phyloP scores from a whole-genome alignment of 2,113 vertebrate species.

The Anguilla japonica region DNA sequence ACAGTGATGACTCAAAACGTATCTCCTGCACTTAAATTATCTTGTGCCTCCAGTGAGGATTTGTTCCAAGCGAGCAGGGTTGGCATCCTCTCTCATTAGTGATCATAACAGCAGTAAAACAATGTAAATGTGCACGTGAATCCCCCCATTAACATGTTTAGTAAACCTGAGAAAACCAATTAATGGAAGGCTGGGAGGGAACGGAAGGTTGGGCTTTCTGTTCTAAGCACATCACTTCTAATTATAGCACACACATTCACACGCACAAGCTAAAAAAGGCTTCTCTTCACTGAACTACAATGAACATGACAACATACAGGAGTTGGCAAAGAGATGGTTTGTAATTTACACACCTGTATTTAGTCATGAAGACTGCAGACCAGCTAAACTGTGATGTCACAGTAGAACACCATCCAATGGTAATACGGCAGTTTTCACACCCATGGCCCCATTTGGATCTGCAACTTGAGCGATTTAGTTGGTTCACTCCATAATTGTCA shows the following conservation, averaged over 20 bases:
- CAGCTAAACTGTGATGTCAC: too few species aligned
- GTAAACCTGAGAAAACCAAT: neutral
- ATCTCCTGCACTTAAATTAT: neutral
- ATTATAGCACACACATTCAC: too few species aligned
- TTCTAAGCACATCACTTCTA: neutral
- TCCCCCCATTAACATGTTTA: neutral
- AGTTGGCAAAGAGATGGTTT: too few species aligned
- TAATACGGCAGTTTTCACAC: too few species aligned
- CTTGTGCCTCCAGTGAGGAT: neutral
- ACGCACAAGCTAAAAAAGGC: too few species aligned
- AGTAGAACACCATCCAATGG: too few species aligned
- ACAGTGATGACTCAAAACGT: neutral
- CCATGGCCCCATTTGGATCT: neutral
- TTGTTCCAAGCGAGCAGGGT: too few species aligned
- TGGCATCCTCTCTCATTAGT: neutral
- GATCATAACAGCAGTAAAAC: neutral
- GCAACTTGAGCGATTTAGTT: neutral
- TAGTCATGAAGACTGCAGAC: too few species aligned
- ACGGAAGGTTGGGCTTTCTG: neutral
- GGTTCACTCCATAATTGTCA: neutral
- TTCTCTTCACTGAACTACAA: too few species aligned
- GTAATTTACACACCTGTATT: too few species aligned
- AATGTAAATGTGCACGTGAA: neutral
- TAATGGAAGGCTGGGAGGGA: neutral
- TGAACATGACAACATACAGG: too few species aligned